These are phyloP conservation scores for Bruchidius siliquastri DNA, from an alignment of 2,888 invertebrate species.

Conservation along the genomic window DNA sequence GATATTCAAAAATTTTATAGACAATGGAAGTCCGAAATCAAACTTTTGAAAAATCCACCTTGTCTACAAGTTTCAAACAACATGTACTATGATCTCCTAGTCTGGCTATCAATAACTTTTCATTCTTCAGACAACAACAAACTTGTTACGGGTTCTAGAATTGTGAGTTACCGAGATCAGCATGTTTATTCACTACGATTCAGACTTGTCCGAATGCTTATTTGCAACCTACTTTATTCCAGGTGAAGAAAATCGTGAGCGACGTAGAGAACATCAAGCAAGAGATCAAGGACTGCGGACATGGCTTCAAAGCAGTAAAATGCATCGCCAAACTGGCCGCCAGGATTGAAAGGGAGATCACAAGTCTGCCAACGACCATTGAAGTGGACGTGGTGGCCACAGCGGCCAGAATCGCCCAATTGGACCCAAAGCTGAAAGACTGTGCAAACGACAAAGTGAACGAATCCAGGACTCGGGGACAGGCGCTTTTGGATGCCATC, in stretches of 20 bases:
- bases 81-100: too few species aligned
- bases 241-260: constrained; percentile 9
- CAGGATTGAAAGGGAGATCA: constrained; percentile 13
- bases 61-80: too few species aligned
- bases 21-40: too few species aligned
- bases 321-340: constrained; percentile 12
- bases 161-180: too few species aligned
- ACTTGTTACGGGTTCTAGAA: too few species aligned
- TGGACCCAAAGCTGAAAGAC: constrained; percentile 8
- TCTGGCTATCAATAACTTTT: too few species aligned
- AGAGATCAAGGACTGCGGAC: constrained; percentile 15
- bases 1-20: too few species aligned
- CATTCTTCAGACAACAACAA: too few species aligned
- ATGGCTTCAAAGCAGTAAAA: constrained; percentile 7
- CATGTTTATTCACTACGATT: too few species aligned
- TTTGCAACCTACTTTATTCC: not conserved
- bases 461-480: constrained; percentile 5
- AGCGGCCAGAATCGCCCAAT: constrained; percentile 1
- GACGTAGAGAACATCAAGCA: constrained; percentile 12
- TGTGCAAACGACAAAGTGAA: constrained; percentile 8
- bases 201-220: not conserved
- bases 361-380: constrained; percentile 6
- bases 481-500: constrained; percentile 6
- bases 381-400: constrained; percentile 8
- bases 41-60: too few species aligned